phyloP scores from a whole-genome alignment of 2,113 vertebrate genomes.

The Mohoua ochrocephala region DNA sequence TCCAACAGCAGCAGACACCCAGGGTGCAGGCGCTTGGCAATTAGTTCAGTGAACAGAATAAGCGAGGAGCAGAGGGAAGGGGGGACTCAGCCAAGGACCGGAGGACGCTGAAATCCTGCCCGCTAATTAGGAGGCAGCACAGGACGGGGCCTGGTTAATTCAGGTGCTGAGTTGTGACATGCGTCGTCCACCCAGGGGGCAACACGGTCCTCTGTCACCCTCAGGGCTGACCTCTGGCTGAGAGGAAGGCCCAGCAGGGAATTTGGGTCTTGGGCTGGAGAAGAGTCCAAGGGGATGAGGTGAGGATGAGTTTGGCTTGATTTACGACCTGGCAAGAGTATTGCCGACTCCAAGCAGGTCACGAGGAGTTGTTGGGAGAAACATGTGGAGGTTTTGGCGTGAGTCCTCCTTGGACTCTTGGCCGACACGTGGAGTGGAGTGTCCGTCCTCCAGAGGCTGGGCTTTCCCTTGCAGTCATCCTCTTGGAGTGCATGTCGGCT shows the following conservation, averaged over 20 bases:
- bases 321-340: rapidly evolving
- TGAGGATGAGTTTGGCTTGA: neutral
- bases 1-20: conserved; percentile 63
- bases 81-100: neutral
- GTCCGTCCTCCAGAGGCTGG: neutral
- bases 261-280: neutral
- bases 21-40: conserved; percentile 53
- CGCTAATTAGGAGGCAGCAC: conserved; percentile 23
- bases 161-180: rapidly evolving
- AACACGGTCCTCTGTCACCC: rapidly evolving
- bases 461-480: neutral
- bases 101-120: neutral
- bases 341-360: neutral
- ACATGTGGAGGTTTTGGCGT: neutral
- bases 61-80: conserved; percentile 34
- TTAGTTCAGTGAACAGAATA: conserved; percentile 50
- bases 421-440: neutral
- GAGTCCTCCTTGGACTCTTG: neutral
- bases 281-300: neutral
- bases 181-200: rapidly evolving
- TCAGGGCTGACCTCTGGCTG: neutral
- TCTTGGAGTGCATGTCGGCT: rapidly evolving
- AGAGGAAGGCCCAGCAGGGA: neutral
- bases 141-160: neutral
- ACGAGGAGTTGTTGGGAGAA: neutral